Evolutionary conservation across 1,140 invertebrate genomes (phyloP).

Genomic region (Heliothis virescens): DNA sequence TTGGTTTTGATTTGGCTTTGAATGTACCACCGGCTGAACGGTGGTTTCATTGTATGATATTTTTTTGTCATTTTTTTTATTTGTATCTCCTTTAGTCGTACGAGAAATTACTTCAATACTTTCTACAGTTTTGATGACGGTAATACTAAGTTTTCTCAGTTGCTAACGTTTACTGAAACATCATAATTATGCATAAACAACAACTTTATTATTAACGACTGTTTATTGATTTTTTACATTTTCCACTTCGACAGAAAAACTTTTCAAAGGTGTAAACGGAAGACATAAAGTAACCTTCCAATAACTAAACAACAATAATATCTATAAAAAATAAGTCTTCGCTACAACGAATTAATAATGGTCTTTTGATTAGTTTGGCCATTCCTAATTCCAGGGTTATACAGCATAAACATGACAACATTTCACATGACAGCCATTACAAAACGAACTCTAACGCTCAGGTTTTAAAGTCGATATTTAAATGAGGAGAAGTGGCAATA

Average conservation of each 20-base stretch:
- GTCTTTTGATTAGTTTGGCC: slow-evolving; percentile 75
- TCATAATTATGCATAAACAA: no score
- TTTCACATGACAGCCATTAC: slow-evolving; percentile 48
- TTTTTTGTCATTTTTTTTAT: no score
- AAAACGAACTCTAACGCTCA: slow-evolving; percentile 60
- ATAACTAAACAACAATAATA: slow-evolving; percentile 18
- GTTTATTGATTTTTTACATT: background rate
- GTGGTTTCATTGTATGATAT: no score
- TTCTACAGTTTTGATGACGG: no score
- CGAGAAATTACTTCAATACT: no score
- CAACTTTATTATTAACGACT: background rate
- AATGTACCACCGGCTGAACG: no score
- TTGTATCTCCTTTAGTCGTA: no score
- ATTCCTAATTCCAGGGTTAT: slow-evolving; percentile 75
- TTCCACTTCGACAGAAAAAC: slow-evolving; percentile 4
- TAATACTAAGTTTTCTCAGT: no score
- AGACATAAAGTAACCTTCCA: background rate
- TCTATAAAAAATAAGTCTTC: slow-evolving; percentile 42
- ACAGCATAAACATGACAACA: slow-evolving; percentile 74
- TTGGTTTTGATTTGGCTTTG: no score
- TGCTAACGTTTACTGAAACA: no score
- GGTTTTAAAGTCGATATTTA: slow-evolving; percentile 62
- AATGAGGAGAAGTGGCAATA: slow-evolving; percentile 60
- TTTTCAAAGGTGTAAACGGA: slow-evolving; percentile 20
- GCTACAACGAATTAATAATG: slow-evolving; percentile 66